Evolutionary conservation across 2,888 invertebrate genomes (phyloP), one percentile per base, ranked within the genome.

Genomic region (Metalampra italica): DNA sequence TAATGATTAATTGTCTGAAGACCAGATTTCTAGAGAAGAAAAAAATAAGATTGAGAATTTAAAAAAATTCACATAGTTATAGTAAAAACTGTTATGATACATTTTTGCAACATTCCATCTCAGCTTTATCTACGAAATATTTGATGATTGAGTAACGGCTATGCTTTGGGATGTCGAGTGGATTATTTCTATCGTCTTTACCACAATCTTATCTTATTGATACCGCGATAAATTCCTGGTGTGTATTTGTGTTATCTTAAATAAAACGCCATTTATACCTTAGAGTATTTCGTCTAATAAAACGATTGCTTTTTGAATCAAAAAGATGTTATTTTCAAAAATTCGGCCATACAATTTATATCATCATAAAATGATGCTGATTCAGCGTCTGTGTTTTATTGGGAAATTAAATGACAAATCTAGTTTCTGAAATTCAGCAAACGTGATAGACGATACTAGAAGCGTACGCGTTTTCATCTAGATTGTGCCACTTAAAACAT

Each of bases 91-190:
- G 11, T 34, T 11, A 5, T 34, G 34, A 4, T 2, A 22, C 22
- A 22, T 12, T 37, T 11, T 37, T 37, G 1, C 15, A 14, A 39
- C 14, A 39, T 14, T 39, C 13, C 39, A 14, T 39, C 36, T 36
- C 36, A 2, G n/a, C n/a, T n/a, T 13, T 14, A 39, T 39, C 15
- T 39, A 7, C 9, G 39, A 39, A 36, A 36, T 36, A n/a, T 36
- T 36, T 36, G 36, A n/a, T 12, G 11, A 42, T 42, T 42, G 41
- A 22, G 41, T 29, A 42, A 42, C 41, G 7, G 22, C 8, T 11
- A 8, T 7, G 3, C 29, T 29, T n/a, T 29, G 29, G 41, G 36
- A 47, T 47, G 47, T 47, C 47, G 43, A 47, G 47, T 47, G 47
- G 47, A 36, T 36, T 4, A n/a, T 5, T 15, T 14, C 29, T 43